Conservation (phyloP, 2,797 vertebrate species). For the Melanotaenia trifasciata region DNA sequence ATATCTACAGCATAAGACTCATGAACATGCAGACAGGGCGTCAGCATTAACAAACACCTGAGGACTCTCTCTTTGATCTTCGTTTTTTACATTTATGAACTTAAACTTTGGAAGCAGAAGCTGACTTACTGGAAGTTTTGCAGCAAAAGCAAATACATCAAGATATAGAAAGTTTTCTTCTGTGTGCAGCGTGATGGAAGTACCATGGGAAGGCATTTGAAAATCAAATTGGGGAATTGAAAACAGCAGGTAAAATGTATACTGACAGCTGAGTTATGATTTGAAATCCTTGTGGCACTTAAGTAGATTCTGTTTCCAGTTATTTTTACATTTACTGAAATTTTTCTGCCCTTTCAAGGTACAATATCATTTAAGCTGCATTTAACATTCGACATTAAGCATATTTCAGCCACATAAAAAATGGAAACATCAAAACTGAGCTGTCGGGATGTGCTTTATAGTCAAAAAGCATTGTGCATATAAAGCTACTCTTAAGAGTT, state of each 20-base stretch:
- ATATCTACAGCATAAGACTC: conserved; percentile 64
- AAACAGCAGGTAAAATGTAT: conserved; percentile 31
- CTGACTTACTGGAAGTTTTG: conserved; percentile 35
- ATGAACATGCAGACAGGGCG: conserved; percentile 43
- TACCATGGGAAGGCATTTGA: conserved; percentile 39
- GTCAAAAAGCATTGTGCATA: conserved; percentile 3
- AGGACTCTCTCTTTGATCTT: conserved; percentile 50
- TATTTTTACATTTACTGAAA: background rate
- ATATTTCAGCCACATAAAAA: conserved; percentile 14
- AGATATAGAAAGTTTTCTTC: conserved; percentile 27
- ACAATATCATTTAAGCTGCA: conserved; percentile 2
- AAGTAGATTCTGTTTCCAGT: conserved; percentile 22
- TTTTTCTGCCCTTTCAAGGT: conserved; percentile 11
- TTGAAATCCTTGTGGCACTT: conserved; percentile 40
- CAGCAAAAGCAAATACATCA: conserved; percentile 31
- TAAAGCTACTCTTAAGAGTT: conserved; percentile 25
- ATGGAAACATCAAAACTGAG: conserved; percentile 27
- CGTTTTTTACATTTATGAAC: conserved; percentile 48
- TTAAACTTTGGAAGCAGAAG: conserved; percentile 47
- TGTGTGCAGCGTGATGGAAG: conserved; percentile 27
- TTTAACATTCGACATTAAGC: background rate
- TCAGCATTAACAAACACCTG: conserved; percentile 37
- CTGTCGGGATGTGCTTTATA: conserved; percentile 35
- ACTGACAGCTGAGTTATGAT: conserved; percentile 57
- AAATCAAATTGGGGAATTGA: conserved; percentile 30